Base-by-base conservation (phyloP, 2,888 invertebrate species). In the Eupeodes luniger region DNA sequence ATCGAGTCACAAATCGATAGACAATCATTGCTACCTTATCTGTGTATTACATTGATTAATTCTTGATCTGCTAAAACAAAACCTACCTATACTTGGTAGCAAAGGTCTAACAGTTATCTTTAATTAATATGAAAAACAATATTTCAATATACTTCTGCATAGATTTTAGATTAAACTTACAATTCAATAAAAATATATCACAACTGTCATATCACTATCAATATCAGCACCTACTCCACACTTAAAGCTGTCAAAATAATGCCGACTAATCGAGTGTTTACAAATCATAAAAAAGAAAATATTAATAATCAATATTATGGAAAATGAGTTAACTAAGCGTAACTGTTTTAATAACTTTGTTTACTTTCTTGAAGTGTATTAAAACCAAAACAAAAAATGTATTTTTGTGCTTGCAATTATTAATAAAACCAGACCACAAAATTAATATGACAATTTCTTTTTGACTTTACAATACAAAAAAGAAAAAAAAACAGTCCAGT, bases 391-490 rank as follows among this genome's bases (percentile, higher is more conserved):
- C 16, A 44, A 10, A 44, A 2, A 2, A 53, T 40, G 53, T 55
- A 14, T 59, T 7, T 36, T n/a, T 34, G 14, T 14, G 14, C n/a
- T 7, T 4, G 34, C 27, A 62, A 16, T 62, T 62, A 66, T 47
- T 44, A 44, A 44, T 12, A 66, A 66, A 66, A 66, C 4, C 36
- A 69, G 79, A 66, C 82, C 82, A 11, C 70, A 74, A 59, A 67
- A 40, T 62, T 19, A 47, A 47, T n/a, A 53, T 27, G 47, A 10
- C 61, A 70, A 51, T 55, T 66, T 75, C 47, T 44, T 27, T 27
- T 27, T 51, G 66, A 27, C 44, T 57, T 69, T 62, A 72, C 62
- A 74, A 69, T 5, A 4, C 2, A 27, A 27, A 27, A 27, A 27
- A 3, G 27, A 27, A 27, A 27, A 19, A 19, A 62, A 40, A 40